Evolutionary conservation across 2,888 invertebrate genomes (phyloP).

Genomic region (Eretmocerus hayati): DNA sequence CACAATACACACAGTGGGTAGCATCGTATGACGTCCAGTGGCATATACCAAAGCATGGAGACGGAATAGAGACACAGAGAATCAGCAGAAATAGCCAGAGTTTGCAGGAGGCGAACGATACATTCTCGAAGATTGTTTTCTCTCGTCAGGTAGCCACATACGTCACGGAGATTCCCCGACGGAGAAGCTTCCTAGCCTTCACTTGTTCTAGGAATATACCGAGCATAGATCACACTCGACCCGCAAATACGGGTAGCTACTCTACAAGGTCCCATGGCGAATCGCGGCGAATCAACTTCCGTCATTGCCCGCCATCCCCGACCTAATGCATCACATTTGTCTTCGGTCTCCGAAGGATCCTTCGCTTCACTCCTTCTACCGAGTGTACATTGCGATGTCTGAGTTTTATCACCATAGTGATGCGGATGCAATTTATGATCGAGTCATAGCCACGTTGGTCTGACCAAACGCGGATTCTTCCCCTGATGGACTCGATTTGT

Average conservation of each 20-base stretch:
- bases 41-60: no score
- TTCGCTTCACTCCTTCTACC: not conserved
- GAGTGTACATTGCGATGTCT: no score
- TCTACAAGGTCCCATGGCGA: slow-evolving; percentile 35
- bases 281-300: slow-evolving; percentile 46
- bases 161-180: slow-evolving; percentile 42
- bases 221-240: slow-evolving; percentile 43
- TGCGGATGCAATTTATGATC: no score
- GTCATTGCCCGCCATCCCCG: slow-evolving; percentile 45
- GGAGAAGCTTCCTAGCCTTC: slow-evolving; percentile 30
- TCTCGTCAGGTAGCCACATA: slow-evolving; percentile 48
- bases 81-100: no score
- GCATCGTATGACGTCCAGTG: no score
- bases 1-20: no score
- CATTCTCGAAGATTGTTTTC: slow-evolving; percentile 47
- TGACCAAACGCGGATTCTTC: no score
- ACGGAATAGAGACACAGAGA: no score
- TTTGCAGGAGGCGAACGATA: slow-evolving; percentile 37
- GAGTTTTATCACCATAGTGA: no score
- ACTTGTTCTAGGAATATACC: slow-evolving; percentile 36
- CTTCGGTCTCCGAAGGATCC: slow-evolving; percentile 41
- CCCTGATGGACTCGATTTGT: no score
- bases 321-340: slow-evolving; percentile 45
- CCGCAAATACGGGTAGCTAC: slow-evolving; percentile 33
- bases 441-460: no score